Evolutionary conservation across 2,888 invertebrate genomes (phyloP), one percentile per base, ranked within the genome.

Genomic region (Ectemnius continuus): DNA sequence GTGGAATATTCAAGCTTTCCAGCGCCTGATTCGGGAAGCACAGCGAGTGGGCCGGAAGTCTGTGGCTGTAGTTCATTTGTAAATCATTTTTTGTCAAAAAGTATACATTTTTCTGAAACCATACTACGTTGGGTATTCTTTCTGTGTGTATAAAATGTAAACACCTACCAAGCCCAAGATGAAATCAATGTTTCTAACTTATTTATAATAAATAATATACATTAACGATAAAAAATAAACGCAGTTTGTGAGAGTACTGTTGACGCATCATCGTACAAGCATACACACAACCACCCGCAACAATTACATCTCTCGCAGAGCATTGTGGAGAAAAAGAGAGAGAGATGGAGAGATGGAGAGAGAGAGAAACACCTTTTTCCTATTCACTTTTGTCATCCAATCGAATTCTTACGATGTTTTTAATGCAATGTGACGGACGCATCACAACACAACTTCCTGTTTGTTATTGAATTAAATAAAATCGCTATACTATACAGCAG

Each of bases 11-110:
- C 72, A 62, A 73, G 74, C 70, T 70, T 77, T 76, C 72, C 74
- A 73, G 70, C 46, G 75, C 75, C 80, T 61, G 75, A 70, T 61
- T 67, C 60, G 70, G 60, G 66, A 80, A 52, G n/a, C 14, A 61
- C 78, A 84, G 73, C 78, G 84, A 84, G 81, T 83, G 84, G 77
- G 75, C 75, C 78, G 86, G 78, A 85, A 85, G 85, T 87, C 86
- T 86, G 91, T 91, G 91, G 91, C 91, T 91, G 91, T 90, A 92
- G 91, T 91, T 92, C 91, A 92, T 92, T 92, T 92, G 92, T 92
- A 92, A 92, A 92, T 91, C 91, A 92, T 91, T 92, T 92, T 91
- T 92, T 91, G 91, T 92, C 91, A 84, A 86, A 28, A 90, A 92
- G 90, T 92, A 92, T 91, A 92, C 91, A 91, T 91, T 92, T 92